Evolutionary conservation across 1,140 invertebrate genomes (phyloP).

Genomic region (Brachionus rotundiformis): DNA sequence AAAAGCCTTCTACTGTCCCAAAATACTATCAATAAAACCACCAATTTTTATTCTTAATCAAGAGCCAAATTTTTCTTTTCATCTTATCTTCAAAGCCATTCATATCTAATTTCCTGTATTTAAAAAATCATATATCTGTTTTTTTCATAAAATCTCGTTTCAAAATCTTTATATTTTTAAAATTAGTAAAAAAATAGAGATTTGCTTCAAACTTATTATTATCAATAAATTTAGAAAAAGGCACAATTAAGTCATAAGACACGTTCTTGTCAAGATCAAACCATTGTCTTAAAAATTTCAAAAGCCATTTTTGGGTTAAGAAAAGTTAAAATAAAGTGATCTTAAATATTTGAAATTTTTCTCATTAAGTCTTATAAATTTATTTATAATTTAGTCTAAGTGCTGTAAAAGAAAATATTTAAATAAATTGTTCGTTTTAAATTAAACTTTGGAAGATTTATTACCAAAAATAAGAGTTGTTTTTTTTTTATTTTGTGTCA

Average conservation of each 20-base stretch:
- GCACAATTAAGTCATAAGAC: not conserved
- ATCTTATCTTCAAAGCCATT: not conserved
- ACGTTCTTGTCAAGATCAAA: not conserved
- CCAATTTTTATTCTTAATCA: too few relatives aligned
- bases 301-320: not conserved
- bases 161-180: not conserved
- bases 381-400: not conserved
- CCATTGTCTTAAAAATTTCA: not conserved
- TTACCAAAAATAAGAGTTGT: too few relatives aligned
- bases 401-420: not conserved
- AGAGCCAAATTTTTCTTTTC: not conserved
- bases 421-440: not conserved
- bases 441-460: not conserved
- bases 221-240: not conserved
- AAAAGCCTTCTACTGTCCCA: too few relatives aligned
- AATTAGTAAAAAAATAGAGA: not conserved
- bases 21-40: too few relatives aligned
- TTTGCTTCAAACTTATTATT: not conserved
- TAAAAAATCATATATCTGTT: not conserved
- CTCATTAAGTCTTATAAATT: not conserved
- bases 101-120: not conserved
- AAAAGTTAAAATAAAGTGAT: not conserved
- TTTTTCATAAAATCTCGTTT: conserved; percentile 17
- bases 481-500: not conserved
- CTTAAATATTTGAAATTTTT: not conserved